Base-by-base conservation (phyloP, 2,888 invertebrate genomes). In the Coelinius sp. region DNA sequence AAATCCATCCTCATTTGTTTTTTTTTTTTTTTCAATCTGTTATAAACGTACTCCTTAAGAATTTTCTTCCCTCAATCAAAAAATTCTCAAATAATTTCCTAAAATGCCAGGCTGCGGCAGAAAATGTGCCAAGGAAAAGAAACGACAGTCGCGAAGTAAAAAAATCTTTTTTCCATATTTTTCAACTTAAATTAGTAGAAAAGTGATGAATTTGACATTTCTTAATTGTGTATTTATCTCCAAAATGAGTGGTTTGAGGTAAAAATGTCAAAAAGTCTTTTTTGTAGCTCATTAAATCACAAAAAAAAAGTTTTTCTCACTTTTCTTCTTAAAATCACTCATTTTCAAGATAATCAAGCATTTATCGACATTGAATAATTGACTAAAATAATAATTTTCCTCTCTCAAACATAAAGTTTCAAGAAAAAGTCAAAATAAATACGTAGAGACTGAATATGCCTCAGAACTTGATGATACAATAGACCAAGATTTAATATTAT, bases 1-100 rank as follows among this genome's bases (percentile, higher is more conserved):
- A 66, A 38, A 31, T 35, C 17, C 5, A 20, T 44, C 25, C 10
- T 67, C 66, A 20, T 67, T 68, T 56, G 62, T 59, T 68, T 68
- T 46, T 17, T 53, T 59, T 68, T 68, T 46, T 17, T 53, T 53
- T 53, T 22, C n/a, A 46, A 46, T n/a, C 12, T 52, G 7, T 49
- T 17, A 49, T n/a, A 53, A 14, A 53, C 14, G 1, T 7, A 49
- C 8, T 49, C 8, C 17, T 4, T 22, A 2, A 49, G 10, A 27
- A 22, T 53, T 56, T 31, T 25, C 56, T 31, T 20, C 1, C 31
- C 10, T 59, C 8, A 17, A 53, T 17, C 8, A 59, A 20, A 8
- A 35, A 56, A 59, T 31, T 59, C 31, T 8, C 14, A 1, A 59
- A 59, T 31, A 59, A 59, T 35, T 12, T 5, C 3, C 17, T 2